Conservation (phyloP, 2,113 vertebrate genomes). For the Glaucidium brasilianum region DNA sequence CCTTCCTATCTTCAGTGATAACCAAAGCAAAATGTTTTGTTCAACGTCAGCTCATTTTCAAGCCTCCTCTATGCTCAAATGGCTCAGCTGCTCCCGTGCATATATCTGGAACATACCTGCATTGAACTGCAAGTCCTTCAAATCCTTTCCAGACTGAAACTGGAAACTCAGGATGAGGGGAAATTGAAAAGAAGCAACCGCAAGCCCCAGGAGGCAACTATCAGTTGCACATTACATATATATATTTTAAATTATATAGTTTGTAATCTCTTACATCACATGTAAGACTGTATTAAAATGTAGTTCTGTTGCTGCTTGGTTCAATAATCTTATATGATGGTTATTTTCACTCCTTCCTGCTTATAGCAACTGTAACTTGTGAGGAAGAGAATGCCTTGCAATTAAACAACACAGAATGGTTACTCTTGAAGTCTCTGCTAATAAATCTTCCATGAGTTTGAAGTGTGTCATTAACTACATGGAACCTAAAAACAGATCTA, state of each 20-base stretch:
- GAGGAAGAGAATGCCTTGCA: neutral
- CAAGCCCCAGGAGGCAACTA: neutral
- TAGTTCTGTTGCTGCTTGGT: neutral
- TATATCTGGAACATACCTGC: conserved; percentile 22
- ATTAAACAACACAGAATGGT: neutral
- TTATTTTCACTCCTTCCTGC: neutral
- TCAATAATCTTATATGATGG: neutral
- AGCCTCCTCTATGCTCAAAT: neutral
- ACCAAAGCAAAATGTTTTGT: conserved; percentile 40
- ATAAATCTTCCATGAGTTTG: neutral
- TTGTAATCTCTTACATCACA: neutral
- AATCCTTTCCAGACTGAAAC: conserved; percentile 21
- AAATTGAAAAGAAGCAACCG: conserved; percentile 33
- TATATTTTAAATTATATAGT: neutral
- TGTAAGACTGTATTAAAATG: neutral
- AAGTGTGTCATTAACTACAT: neutral
- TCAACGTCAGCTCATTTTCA: conserved; percentile 48
- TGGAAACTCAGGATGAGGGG: neutral
- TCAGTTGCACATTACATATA: neutral
- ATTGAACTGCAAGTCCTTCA: conserved; percentile 27
- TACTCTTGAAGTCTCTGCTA: neutral
- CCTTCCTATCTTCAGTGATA: neutral
- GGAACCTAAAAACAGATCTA: neutral
- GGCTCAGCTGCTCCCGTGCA: conserved; percentile 9
- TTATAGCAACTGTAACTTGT: neutral